Conservation (phyloP, 1,140 invertebrate species). For the Glomeris maerens region DNA sequence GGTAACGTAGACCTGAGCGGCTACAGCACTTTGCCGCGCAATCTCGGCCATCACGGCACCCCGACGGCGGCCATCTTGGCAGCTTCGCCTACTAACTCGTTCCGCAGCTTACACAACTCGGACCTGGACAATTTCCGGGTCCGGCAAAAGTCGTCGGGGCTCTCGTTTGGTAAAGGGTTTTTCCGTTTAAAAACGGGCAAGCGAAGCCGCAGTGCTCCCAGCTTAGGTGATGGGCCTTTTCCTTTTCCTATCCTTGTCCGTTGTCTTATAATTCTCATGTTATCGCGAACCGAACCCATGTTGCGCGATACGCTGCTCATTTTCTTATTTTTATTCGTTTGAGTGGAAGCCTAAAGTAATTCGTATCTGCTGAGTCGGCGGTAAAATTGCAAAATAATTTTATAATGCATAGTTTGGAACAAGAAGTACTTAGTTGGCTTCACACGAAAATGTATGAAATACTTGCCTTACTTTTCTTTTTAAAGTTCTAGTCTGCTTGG, state of each 20-base stretch:
- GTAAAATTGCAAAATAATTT: no score
- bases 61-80: constrained; percentile 15
- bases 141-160: neutral
- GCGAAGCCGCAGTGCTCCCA: constrained; percentile 73
- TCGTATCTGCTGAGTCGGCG: no score
- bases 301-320: neutral
- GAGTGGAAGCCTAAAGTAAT: no score
- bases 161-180: constrained; percentile 51
- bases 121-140: constrained; percentile 2
- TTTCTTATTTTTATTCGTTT: no score
- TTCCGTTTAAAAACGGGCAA: constrained; percentile 39
- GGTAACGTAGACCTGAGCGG: no score
- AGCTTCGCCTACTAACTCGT: constrained; percentile 13
- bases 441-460: no score
- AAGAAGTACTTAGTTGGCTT: no score
- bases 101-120: constrained; percentile 11
- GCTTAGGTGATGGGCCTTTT: constrained; percentile 54
- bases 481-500: no score
- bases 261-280: constrained; percentile 11
- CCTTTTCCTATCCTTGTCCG: constrained; percentile 11
- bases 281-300: neutral
- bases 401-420: no score
- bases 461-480: no score
- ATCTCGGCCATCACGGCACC: no score
- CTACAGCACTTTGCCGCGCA: constrained; percentile 60